These are phyloP conservation scores for Cryptoblepharus egeriae DNA, from an alignment of 2,797 vertebrate genomes.

Conservation along the genomic window DNA sequence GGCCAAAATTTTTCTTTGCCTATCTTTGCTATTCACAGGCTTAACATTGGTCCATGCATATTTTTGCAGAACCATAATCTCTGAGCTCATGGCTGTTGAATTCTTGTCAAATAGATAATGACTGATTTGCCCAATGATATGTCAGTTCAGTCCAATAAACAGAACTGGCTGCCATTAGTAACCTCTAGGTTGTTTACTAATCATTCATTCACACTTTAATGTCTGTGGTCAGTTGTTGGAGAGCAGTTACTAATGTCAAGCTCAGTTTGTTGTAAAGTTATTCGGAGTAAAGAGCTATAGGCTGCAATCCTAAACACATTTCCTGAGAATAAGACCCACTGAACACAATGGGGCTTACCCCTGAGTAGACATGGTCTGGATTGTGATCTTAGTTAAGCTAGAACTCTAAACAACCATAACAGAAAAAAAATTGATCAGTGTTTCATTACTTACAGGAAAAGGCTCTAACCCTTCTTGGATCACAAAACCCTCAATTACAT, in stretches of 20 bases:
- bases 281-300: constrained; percentile 3
- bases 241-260: not conserved
- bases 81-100: not conserved
- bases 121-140: not conserved
- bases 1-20: too few species aligned
- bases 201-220: not conserved
- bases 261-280: not conserved
- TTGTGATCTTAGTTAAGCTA: constrained; percentile 23
- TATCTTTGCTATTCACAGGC: too few species aligned
- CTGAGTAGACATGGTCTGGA: too few species aligned
- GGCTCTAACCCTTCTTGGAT: constrained; percentile 97
- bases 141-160: not conserved
- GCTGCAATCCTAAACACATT: too few species aligned
- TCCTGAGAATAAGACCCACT: too few species aligned
- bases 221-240: not conserved
- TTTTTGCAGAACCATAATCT: not conserved
- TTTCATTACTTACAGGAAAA: constrained; percentile 87
- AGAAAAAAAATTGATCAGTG: constrained; percentile 14
- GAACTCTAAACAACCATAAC: constrained; percentile 19
- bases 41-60: not conserved
- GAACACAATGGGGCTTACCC: too few species aligned
- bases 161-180: not conserved
- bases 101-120: not conserved
- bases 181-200: not conserved
- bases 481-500: constrained; percentile 97